Evolutionary conservation across 1,140 invertebrate genomes (phyloP), one percentile per base, ranked within the genome.

Genomic region (Eupeodes corollae): DNA sequence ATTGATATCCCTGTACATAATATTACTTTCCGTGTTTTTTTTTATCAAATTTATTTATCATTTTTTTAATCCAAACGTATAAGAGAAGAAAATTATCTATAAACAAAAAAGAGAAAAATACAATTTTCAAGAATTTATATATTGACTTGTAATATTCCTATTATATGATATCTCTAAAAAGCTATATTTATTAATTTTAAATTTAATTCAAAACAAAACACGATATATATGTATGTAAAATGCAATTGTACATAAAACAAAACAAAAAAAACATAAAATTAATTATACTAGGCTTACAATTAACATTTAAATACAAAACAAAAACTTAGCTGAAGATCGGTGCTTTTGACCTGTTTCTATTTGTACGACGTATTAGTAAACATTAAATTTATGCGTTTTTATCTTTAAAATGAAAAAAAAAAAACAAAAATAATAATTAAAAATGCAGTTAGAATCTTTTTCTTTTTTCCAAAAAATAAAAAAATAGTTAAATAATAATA

Each of bases 261-360:
- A 49, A 55, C 32, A 46, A 39, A 61, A 42, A 49, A n/a, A n/a
- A n/a, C n/a, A n/a, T n/a, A n/a, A n/a, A n/a, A 37, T 14, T 37
- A 37, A 14, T 37, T 37, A 16, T 37, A 37, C 6, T 37, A 14
- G 35, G 13, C 15, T 37, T 16, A 56, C 30, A 50, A 33, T 41
- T 50, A 49, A 39, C 5, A 41, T 11, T 41, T 15, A n/a, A 14
- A 38, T 15, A 47, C 14, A 43, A 12, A 46, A 46, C 15, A 38
- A 14, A 49, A 63, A 59, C 55, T 64, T 62, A 67, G 63, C 63
- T 67, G 63, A 67, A 67, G 64, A 67, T 67, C 63, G 63, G 63
- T 67, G 63, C 63, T 67, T 67, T 64, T 67, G 60, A 67, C 63
- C 61, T 64, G 63, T 61, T 64, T 64, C 61, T 59, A 54, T 67